Evolutionary conservation across 2,113 vertebrate species (phyloP), one percentile per base, ranked within the genome.

Genomic region (Leptodactylus fuscus): DNA sequence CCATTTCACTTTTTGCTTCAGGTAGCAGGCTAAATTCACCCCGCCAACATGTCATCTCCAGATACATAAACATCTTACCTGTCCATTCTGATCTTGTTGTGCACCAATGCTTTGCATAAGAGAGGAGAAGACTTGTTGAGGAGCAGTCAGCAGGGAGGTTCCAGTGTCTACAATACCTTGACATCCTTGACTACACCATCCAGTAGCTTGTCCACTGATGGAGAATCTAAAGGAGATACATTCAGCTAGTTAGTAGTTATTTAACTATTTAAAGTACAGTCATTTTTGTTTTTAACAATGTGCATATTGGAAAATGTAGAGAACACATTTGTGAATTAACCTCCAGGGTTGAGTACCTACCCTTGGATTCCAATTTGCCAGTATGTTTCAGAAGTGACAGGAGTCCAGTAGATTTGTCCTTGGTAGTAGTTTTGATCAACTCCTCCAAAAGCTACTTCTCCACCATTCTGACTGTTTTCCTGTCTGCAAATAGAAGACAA

Each of bases 151-250:
- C 36, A 78, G 80, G 4, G 93, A 92, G 29, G 93, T 94, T 67
- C 92, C 93, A 1, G 92, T 93, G 82, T 94, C 93, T 24, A 91
- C 89, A 12, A 93, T 88, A 5, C 88, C 89, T 88, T 93, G 93
- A 84, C 92, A 95, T 58, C 93, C 93, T 38, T 83, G 80, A 38
- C 89, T 89, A 58, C 91, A 93, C 90, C 88, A 92, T 73, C 89
- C 85, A 2, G 85, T 89, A 49, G 89, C 79, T 49, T 86, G 87
- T 24, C 87, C 89, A 24, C 83, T 86, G 53, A 95, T 85, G 27
- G 82, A 20, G 81, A 94, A 93, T 62, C 93, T 94, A 58, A 22
- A 53, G 27, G 16, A 62, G 24, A 67, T 48, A 46, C 2, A 46
- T 65, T 27, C 13, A 51, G 32, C 32, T 11, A 3, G 2, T 20